A percentile compares a stretch with the other conserved stretches of the same genome.
These are phyloP conservation scores for Augiades crinisus DNA, from an alignment of 2,888 invertebrate genomes.

Conservation along the genomic window DNA sequence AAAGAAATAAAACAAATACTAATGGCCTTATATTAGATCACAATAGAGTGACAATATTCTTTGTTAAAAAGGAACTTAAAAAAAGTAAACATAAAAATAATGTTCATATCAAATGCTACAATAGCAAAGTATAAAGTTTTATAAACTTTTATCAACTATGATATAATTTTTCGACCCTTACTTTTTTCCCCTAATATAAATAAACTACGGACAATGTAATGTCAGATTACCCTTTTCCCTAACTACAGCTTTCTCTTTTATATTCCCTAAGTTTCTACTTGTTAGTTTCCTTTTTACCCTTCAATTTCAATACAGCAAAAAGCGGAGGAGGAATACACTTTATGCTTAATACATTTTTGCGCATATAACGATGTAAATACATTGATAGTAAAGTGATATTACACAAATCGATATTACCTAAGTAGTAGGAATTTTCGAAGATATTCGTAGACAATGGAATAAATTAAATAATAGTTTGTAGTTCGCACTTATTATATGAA, in stretches of 20 bases:
- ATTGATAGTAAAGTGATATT: no score
- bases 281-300: background rate
- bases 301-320: background rate
- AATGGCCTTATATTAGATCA: background rate
- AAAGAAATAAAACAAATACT: background rate
- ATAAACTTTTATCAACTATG: background rate
- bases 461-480: no score
- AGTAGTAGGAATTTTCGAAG: no score
- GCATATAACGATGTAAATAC: no score
- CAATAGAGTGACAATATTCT: background rate
- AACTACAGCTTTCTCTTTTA: background rate
- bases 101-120: background rate
- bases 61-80: background rate
- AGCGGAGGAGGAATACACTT: background rate
- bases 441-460: no score
- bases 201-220: background rate
- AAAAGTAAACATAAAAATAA: background rate
- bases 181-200: background rate
- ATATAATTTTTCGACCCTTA: background rate
- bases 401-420: no score
- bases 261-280: background rate
- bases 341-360: background rate
- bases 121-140: no score
- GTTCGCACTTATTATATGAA: no score
- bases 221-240: background rate